A percentile compares a stretch with the other conserved stretches of the same genome.
Conservation (phyloP, 2,888 invertebrate genomes). For the Lithophane leautieri region DNA sequence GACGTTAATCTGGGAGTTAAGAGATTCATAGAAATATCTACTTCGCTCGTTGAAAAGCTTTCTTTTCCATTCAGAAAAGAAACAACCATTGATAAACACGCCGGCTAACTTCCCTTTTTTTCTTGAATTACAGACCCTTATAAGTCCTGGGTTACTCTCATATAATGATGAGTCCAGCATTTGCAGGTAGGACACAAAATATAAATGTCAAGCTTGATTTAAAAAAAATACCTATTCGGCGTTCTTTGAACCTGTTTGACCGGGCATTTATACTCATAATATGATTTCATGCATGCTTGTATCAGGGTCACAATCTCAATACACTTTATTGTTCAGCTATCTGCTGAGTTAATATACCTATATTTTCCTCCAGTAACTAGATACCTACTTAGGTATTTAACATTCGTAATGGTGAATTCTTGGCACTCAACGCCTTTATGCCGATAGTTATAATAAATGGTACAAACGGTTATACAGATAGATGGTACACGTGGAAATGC, state of each 20-base stretch:
- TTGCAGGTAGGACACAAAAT: neutral
- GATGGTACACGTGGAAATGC: conserved; percentile 41
- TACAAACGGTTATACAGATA: conserved; percentile 33
- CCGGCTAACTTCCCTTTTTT: neutral
- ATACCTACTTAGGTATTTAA: conserved; percentile 33
- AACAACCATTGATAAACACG: neutral
- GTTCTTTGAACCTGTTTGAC: conserved; percentile 24
- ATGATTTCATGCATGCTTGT: conserved; percentile 15
- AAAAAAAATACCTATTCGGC: neutral
- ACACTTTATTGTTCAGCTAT: conserved; percentile 24
- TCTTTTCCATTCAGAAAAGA: neutral
- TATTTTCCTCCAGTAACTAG: conserved; percentile 28
- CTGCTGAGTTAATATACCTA: conserved; percentile 22
- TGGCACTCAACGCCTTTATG: conserved; percentile 50
- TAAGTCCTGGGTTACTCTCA: neutral
- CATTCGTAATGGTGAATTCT: conserved; percentile 54
- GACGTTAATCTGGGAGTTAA: conserved; percentile 7
- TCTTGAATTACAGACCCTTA: neutral
- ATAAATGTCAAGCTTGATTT: neutral
- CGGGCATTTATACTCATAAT: conserved; percentile 9
- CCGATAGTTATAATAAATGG: conserved; percentile 46
- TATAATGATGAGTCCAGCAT: neutral
- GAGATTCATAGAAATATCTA: conserved; percentile 24
- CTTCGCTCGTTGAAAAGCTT: neutral
- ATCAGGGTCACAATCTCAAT: conserved; percentile 35